Percentiles rank a stretch among this genome's conserved stretches.
Evolutionary conservation across 2,888 invertebrate genomes (phyloP).

Genomic region (Euclidia mi): DNA sequence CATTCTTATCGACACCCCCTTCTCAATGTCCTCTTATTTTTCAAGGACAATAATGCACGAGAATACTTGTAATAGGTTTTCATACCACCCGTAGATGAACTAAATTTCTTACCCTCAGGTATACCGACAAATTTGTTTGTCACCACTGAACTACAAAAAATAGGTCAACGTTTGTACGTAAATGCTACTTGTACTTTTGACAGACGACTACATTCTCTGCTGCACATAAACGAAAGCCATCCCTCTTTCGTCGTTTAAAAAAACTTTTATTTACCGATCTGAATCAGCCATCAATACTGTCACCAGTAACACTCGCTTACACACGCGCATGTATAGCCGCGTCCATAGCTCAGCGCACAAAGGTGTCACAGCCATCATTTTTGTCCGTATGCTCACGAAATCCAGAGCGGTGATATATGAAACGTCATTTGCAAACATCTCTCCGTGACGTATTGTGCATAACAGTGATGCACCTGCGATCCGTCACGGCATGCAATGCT

Average conservation of each 20-base stretch:
- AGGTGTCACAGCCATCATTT: conserved; percentile 50
- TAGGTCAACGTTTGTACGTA: too few relatives aligned
- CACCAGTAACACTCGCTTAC: conserved; percentile 30
- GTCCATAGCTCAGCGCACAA: conserved; percentile 31
- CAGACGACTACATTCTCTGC: too few relatives aligned
- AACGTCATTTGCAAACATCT: conserved; percentile 60
- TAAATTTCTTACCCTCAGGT: too few relatives aligned
- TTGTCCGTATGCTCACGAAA: conserved; percentile 49
- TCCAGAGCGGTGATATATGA: conserved; percentile 59
- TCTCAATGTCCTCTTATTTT: too few relatives aligned
- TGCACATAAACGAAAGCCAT: background rate
- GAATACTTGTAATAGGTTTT: too few relatives aligned
- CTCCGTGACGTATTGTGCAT: conserved; percentile 54
- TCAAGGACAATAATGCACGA: too few relatives aligned
- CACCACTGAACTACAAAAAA: too few relatives aligned
- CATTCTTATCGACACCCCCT: too few relatives aligned
- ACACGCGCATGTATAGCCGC: conserved; percentile 16
- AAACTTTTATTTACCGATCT: conserved; percentile 3
- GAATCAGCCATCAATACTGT: conserved; percentile 33
- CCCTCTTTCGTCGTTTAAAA: background rate
- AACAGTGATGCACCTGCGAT: conserved; percentile 68
- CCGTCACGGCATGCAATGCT: conserved; percentile 47
- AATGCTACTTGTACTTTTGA: too few relatives aligned
- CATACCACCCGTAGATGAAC: too few relatives aligned
- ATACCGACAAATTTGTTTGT: too few relatives aligned